Base-by-base conservation (phyloP, 2,888 invertebrate species). In the Melikaiella ostensackeni region DNA sequence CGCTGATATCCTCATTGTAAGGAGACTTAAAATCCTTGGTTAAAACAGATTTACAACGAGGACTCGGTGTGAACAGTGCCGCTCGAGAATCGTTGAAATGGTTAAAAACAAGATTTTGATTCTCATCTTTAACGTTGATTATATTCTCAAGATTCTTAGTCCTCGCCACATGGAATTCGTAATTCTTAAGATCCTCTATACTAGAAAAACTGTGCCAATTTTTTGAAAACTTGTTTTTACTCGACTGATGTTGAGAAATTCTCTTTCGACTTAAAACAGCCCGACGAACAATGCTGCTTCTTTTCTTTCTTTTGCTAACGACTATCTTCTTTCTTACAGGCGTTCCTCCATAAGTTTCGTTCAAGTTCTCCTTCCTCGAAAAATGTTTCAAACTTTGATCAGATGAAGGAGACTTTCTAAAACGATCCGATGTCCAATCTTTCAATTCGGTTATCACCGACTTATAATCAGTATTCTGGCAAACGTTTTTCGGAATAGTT, bases 241-340 rank as follows among this genome's bases (percentile, higher is more conserved):
- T n/a, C 30, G 13, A 24, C 6, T 59, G 11, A 5, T 55, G 50
- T 50, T 30, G 19, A 30, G 46, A 66, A 66, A 27, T 66, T 24
- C 27, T 70, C 74, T 79, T 86, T 2, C 87, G 85, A 64, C 76
- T 81, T 3, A 75, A 55, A 42, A 84, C 79, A 5, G 84, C 77
- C 16, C 86, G 88, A 8, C 87, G 84, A 9, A 87, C 85, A 66
- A 89, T 85, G 38, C 81, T 85, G 38, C 86, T 88, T 30, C 87
- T 84, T 16, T 84, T 88, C 5, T 79, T 77, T 27, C 42, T 82
- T 50, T 85, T 88, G 30, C 83, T 83, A 13, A 86, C 82, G 16
- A 85, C 59, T 1, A 86, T 80, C 62, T 82, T 85, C n/a, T 75
- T 85, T 2, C 81, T 86, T 13, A 83, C 74, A n/a, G 88, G 85